Conservation (phyloP, 2,113 vertebrate species). For the Jaculus jaculus region DNA sequence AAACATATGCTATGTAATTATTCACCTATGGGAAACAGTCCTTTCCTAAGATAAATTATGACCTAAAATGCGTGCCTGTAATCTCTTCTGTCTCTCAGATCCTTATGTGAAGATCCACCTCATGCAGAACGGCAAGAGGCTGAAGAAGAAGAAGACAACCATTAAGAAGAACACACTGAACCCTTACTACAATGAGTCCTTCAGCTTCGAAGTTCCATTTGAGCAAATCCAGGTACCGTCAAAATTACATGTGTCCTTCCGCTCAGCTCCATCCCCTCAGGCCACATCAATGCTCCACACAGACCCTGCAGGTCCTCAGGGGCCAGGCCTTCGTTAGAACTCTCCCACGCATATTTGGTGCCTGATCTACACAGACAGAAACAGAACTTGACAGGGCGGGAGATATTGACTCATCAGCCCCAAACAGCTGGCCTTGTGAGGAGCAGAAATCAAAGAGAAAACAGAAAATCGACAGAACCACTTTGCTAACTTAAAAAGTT, state of each 20-base stretch:
- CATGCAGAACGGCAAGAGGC: conserved; percentile 99
- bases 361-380: conserved; percentile 70
- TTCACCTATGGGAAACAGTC: background rate
- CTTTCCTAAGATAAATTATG: conserved; percentile 3
- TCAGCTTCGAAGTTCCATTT: conserved; percentile 99
- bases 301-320: conserved; percentile 71
- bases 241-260: conserved; percentile 70
- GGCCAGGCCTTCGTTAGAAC: conserved; percentile 77
- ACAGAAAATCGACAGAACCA: conserved; percentile 48
- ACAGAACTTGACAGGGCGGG: conserved; percentile 64
- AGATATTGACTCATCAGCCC: conserved; percentile 72
- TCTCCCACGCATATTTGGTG: conserved; percentile 46
- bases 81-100: conserved; percentile 86
- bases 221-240: conserved; percentile 98
- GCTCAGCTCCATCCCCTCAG: conserved; percentile 69
- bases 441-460: conserved; percentile 65
- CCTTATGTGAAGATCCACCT: conserved; percentile 99
- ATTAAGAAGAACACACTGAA: conserved; percentile 99
- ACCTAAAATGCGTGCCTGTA: background rate
- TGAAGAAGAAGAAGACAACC: conserved; percentile 99
- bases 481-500: conserved; percentile 57
- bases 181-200: conserved; percentile 99
- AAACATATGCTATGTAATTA: background rate
- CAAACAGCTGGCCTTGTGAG: conserved; percentile 52
- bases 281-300: conserved; percentile 72